phyloP scores from a whole-genome alignment of 2,888 invertebrate genomes.

The Eupsilia transversa region DNA sequence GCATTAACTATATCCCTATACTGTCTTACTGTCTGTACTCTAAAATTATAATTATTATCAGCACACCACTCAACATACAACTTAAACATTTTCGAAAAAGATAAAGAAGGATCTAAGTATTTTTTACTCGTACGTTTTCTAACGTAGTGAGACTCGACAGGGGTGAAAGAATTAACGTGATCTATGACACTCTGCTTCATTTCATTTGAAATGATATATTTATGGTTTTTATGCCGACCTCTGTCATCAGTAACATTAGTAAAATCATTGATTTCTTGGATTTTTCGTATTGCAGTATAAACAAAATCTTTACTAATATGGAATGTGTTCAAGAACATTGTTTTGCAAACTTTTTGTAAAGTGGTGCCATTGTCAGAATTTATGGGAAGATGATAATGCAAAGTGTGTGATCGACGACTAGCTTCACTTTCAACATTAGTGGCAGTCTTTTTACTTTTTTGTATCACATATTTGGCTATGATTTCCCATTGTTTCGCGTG shows the following conservation, averaged over 20 bases:
- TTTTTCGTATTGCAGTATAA: background rate
- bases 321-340: background rate
- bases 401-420: slow-evolving; percentile 33
- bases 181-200: slow-evolving; percentile 42
- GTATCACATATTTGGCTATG: slow-evolving; percentile 43
- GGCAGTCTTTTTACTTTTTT: slow-evolving; percentile 35
- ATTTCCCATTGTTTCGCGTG: slow-evolving; percentile 47
- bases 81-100: slow-evolving; percentile 48
- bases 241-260: slow-evolving; percentile 36
- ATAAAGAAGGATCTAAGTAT: slow-evolving; percentile 46
- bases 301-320: background rate
- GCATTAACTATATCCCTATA: no score
- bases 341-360: background rate
- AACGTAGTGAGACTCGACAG: no score
- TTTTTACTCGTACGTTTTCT: slow-evolving; percentile 37
- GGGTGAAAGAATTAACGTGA: no score
- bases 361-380: background rate
- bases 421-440: slow-evolving; percentile 12
- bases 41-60: slow-evolving; percentile 15
- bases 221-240: slow-evolving; percentile 48
- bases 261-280: slow-evolving; percentile 28
- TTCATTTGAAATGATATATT: slow-evolving; percentile 31
- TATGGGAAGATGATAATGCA: slow-evolving; percentile 30
- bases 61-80: slow-evolving; percentile 44
- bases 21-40: slow-evolving; percentile 26